Percentiles rank a stretch among this genome's conserved stretches.
Evolutionary conservation across 2,113 vertebrate genomes (phyloP).

Genomic region (Tachysurus vachellii): DNA sequence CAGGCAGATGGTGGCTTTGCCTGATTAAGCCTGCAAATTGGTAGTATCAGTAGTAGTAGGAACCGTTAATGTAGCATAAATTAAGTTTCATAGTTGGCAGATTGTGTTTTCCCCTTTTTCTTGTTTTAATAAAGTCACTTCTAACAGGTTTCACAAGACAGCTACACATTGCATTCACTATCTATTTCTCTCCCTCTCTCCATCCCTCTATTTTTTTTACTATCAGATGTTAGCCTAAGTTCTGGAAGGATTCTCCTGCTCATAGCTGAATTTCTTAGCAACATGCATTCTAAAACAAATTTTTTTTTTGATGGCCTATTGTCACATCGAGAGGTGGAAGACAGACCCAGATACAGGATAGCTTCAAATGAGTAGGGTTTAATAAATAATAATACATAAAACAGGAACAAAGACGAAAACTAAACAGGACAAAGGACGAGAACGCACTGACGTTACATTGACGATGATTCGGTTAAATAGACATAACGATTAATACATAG

Average conservation of each 20-base stretch:
- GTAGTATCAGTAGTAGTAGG: constrained; percentile 45
- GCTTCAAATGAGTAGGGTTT: too few species aligned
- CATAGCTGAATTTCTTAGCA: neutral
- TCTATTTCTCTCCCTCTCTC: neutral
- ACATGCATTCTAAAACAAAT: neutral
- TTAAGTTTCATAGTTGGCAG: constrained; percentile 42
- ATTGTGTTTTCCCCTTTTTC: constrained; percentile 40
- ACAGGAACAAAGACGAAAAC: too few species aligned
- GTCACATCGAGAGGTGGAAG: too few species aligned
- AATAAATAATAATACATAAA: too few species aligned
- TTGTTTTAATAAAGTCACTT: constrained; percentile 42
- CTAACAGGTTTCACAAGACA: constrained; percentile 12
- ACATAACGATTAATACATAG: too few species aligned
- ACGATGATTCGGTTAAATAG: too few species aligned
- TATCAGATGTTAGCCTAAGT: neutral
- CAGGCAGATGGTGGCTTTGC: constrained; percentile 56
- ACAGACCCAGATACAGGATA: too few species aligned
- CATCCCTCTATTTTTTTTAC: neutral
- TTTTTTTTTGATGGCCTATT: too few species aligned
- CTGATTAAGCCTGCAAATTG: constrained; percentile 51
- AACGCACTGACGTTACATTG: too few species aligned
- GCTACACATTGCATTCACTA: neutral
- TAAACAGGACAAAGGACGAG: too few species aligned
- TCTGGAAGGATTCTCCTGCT: neutral
- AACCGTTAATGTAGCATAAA: constrained; percentile 45